Conservation (phyloP, 1,140 invertebrate genomes). For the Platyscapa corneri region DNA sequence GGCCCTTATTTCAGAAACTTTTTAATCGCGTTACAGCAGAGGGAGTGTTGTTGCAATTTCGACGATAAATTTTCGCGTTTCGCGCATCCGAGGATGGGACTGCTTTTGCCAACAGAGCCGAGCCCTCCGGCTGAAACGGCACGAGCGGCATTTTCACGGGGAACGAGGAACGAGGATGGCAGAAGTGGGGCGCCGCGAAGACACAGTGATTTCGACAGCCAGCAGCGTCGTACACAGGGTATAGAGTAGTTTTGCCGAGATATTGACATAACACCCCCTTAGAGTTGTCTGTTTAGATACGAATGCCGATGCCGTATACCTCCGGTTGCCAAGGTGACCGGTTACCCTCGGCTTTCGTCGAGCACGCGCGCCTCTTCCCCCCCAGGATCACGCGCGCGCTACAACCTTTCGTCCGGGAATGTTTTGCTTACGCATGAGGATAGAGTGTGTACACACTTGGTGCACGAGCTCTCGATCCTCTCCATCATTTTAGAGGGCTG, state of each 20-base stretch:
- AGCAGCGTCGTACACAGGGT: neutral
- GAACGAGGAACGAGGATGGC: neutral
- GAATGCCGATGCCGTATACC: conserved; percentile 52
- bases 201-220: conserved; percentile 17
- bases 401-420: neutral
- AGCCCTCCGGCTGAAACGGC: neutral
- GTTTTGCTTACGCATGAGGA: neutral
- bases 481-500: neutral
- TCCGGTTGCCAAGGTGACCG: conserved; percentile 55
- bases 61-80: neutral
- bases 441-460: neutral
- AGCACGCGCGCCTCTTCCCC: conserved; percentile 26
- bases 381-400: neutral
- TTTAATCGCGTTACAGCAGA: too few relatives aligned
- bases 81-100: neutral
- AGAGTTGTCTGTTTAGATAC: conserved; percentile 55
- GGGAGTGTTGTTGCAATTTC: neutral
- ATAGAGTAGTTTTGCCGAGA: conserved; percentile 19
- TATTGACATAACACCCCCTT: conserved; percentile 57
- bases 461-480: too few relatives aligned
- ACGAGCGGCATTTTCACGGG: neutral
- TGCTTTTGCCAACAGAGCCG: neutral
- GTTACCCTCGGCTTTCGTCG: conserved; percentile 50
- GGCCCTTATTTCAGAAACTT: too few relatives aligned
- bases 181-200: neutral